Conservation (phyloP, 2,797 vertebrate genomes). For the Iguana delicatissima region DNA sequence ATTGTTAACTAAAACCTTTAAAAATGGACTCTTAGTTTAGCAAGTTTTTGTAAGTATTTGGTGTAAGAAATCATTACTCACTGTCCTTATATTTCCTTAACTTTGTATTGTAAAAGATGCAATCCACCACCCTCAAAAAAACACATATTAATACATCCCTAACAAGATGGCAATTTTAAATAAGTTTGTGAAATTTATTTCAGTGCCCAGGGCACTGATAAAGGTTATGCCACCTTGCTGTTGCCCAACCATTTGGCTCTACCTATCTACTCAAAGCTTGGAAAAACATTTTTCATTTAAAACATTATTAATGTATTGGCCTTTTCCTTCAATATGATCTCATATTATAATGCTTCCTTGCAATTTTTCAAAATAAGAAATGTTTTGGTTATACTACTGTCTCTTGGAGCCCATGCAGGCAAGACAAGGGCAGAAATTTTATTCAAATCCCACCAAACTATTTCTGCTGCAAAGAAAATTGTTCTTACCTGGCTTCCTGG, state of each 20-base stretch:
- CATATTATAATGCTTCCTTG: not conserved
- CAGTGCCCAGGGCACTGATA: not conserved
- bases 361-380: fast-evolving
- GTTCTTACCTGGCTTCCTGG: slow-evolving; percentile 92
- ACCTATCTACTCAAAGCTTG: not conserved
- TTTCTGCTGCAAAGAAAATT: fast-evolving
- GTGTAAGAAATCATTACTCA: not conserved
- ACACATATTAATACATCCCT: too few species aligned
- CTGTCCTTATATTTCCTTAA: not conserved
- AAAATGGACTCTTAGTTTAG: not conserved
- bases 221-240: not conserved
- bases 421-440: fast-evolving
- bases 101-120: not conserved
- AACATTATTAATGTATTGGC: too few species aligned
- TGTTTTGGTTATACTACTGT: not conserved
- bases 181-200: not conserved
- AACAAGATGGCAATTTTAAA: not conserved
- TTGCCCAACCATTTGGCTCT: not conserved
- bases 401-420: too few species aligned
- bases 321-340: too few species aligned
- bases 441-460: slow-evolving; percentile 23
- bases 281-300: too few species aligned
- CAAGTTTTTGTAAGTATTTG: not conserved
- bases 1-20: not conserved
- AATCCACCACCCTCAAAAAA: too few species aligned